Percentiles rank a stretch among this genome's conserved stretches.
phyloP scores from a whole-genome alignment of 2,888 invertebrate genomes.

The Labia minor region DNA sequence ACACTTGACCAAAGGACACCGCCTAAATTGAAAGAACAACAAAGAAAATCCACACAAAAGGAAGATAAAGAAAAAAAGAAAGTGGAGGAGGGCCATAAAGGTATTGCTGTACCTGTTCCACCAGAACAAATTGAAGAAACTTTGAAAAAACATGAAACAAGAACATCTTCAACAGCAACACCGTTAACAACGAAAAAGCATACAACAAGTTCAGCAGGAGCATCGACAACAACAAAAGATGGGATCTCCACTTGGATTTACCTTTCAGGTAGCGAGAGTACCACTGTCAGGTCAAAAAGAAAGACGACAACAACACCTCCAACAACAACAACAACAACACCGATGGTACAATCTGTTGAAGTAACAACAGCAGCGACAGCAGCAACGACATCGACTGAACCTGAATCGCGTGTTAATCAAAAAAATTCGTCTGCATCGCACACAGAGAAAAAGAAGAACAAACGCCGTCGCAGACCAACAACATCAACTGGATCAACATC shows the following conservation, averaged over 20 bases:
- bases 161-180: too few relatives aligned
- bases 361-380: slow-evolving; percentile 32
- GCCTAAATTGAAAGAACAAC: not conserved
- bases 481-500: slow-evolving; percentile 43
- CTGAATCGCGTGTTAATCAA: slow-evolving; percentile 21
- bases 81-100: slow-evolving; percentile 43
- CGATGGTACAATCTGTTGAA: not conserved
- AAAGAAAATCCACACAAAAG: not conserved
- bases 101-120: slow-evolving; percentile 51
- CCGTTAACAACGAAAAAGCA: not conserved
- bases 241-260: not conserved
- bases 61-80: too few relatives aligned
- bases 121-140: not conserved
- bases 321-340: not conserved
- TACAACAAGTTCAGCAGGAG: not conserved
- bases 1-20: not conserved
- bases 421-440: slow-evolving; percentile 20
- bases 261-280: slow-evolving; percentile 20
- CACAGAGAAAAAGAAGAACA: slow-evolving; percentile 33
- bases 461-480: slow-evolving; percentile 30
- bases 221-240: slow-evolving; percentile 21
- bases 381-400: slow-evolving; percentile 23
- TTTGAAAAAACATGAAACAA: not conserved
- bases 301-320: too few relatives aligned
- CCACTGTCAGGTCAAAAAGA: not conserved